Evolutionary conservation across 1,140 invertebrate species (phyloP), one percentile per base, ranked within the genome.

Genomic region (Temnothorax longispinosus): DNA sequence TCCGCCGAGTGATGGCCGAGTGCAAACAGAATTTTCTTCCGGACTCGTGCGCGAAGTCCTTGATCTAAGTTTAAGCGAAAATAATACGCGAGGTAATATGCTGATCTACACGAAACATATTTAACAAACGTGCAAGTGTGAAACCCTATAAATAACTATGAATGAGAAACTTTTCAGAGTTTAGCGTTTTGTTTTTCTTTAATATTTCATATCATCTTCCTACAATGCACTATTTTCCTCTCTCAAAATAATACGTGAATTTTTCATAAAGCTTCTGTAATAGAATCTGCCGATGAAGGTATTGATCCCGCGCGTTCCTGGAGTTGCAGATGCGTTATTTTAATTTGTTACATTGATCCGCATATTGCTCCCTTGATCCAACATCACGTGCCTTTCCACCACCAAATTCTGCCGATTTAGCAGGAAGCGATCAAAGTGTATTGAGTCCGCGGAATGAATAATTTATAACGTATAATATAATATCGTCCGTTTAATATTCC

Each of bases 401-500:
- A 18, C 8, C 62, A 71, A 69, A 65, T 71, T 11, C 44, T 52
- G 41, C 13, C 64, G 50, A 50, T 81, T 67, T 38, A 21, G 13
- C 38, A 62, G 47, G 56, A 77, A 62, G 64, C 77, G 64, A 81
- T 81, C 41, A 69, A 69, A 54, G 64, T 54, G 77, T 41, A 81
- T 69, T 54, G 77, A 54, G 47, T 54, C 44, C 47, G 47, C 47
- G 7, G 8, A n/a, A 71, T 81, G 77, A 81, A 81, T 75, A 64
- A 62, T 76, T 78, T 75, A 64, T 75, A 78, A 44, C 50, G 64
- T 35, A 54, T 64, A 71, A 54, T 44, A 38, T 38, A 81, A 67
- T 81, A 35, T 38, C 47, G 56, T 21, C 27, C 65, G n/a, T 67
- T 88, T 74, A 60, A 78, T 72, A 88, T 89, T 75, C 60, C 65